These are phyloP conservation scores for Orestias chungarensis DNA, from an alignment of 2,797 vertebrate species.

Conservation along the genomic window DNA sequence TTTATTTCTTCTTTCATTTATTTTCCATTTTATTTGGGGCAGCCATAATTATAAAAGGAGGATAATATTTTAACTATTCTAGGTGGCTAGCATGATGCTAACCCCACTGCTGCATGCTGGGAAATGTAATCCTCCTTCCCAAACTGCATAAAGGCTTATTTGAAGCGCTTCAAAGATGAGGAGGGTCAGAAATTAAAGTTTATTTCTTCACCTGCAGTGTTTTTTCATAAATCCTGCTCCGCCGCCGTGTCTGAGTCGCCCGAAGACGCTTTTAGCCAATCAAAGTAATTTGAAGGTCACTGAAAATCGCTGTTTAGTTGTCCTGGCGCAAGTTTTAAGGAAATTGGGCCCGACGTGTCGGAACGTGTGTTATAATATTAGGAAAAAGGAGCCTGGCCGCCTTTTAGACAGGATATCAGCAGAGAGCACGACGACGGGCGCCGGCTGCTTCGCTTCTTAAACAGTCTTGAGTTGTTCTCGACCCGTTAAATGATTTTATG, in stretches of 20 bases:
- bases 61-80: too few species aligned
- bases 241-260: conserved; percentile 17
- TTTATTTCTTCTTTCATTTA: too few species aligned
- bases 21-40: too few species aligned
- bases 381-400: not conserved
- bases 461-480: too few species aligned
- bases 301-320: conserved; percentile 30
- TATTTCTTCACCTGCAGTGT: too few species aligned
- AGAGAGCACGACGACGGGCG: conserved; percentile 27
- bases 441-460: too few species aligned
- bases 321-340: conserved; percentile 16
- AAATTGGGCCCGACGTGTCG: conserved; percentile 15
- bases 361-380: conserved; percentile 5
- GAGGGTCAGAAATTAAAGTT: too few species aligned
- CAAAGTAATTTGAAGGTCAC: conserved; percentile 26
- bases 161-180: too few species aligned
- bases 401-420: conserved; percentile 30
- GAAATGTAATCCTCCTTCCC: not conserved
- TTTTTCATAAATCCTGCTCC: conserved; percentile 11
- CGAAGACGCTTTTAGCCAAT: conserved; percentile 40
- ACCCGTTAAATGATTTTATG: too few species aligned
- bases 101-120: not conserved
- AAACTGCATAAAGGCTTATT: not conserved
- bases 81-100: too few species aligned
- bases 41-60: too few species aligned